Conservation (phyloP, 2,888 invertebrate genomes). For the Orchestes rusci region DNA sequence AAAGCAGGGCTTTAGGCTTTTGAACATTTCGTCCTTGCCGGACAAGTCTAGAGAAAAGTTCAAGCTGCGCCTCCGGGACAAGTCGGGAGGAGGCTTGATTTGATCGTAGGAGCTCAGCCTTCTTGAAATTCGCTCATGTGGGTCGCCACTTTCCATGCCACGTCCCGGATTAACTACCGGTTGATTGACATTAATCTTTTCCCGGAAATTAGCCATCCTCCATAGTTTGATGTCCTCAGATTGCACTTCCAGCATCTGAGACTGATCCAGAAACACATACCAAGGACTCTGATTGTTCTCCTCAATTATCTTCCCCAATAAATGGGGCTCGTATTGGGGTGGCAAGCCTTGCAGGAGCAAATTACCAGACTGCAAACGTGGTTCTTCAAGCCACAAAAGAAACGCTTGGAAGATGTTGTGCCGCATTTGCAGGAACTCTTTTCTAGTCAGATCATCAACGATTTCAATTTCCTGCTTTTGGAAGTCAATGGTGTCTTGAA, state of each 20-base stretch:
- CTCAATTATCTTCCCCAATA: constrained; percentile 55
- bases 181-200: constrained; percentile 38
- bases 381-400: constrained; percentile 72
- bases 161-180: constrained; percentile 38
- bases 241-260: constrained; percentile 49
- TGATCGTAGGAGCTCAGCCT: constrained; percentile 56
- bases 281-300: constrained; percentile 52
- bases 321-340: constrained; percentile 62
- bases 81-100: constrained; percentile 51
- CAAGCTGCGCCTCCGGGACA: constrained; percentile 44
- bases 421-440: no score
- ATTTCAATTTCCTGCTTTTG: constrained; percentile 44
- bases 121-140: constrained; percentile 50
- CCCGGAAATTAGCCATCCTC: constrained; percentile 49
- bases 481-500: constrained; percentile 56
- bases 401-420: constrained; percentile 46
- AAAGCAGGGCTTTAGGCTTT: constrained; percentile 39
- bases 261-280: constrained; percentile 59
- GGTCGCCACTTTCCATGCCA: constrained; percentile 42
- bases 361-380: constrained; percentile 59
- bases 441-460: no score
- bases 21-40: constrained; percentile 35
- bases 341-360: constrained; percentile 63
- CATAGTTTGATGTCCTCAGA: constrained; percentile 49
- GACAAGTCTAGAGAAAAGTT: constrained; percentile 36